phyloP scores from a whole-genome alignment of 2,797 vertebrate genomes.

The Crax fasciolata region DNA sequence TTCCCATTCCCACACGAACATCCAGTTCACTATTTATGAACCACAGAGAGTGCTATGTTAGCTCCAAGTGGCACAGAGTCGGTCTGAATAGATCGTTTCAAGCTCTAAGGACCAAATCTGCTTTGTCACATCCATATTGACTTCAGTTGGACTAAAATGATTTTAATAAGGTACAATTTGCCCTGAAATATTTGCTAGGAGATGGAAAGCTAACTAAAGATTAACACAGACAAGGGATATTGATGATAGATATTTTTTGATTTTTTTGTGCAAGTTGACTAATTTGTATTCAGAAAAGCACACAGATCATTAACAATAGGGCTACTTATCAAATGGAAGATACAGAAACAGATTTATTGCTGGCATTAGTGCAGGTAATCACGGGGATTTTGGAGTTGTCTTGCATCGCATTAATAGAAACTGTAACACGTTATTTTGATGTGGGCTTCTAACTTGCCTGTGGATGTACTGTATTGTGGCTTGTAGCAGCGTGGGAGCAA shows the following conservation, averaged over 20 bases:
- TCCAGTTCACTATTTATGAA: conserved; percentile 55
- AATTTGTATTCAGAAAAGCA: background rate
- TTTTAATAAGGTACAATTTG: background rate
- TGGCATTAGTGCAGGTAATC: background rate
- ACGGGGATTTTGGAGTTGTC: background rate
- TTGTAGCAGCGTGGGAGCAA: background rate
- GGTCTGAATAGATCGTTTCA: conserved; percentile 14
- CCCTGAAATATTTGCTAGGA: background rate
- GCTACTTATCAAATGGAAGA: background rate
- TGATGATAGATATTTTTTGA: background rate
- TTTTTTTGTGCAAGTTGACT: background rate
- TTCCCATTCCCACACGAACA: background rate
- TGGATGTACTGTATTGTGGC: background rate
- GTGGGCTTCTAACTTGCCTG: background rate
- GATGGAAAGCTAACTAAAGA: background rate
- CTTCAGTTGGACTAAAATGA: background rate
- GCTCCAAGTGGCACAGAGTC: conserved; percentile 10
- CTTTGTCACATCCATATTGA: background rate
- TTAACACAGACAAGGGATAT: background rate
- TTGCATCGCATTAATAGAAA: background rate
- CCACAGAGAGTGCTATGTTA: background rate
- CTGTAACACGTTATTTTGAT: background rate
- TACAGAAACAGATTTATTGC: background rate
- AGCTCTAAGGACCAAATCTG: conserved; percentile 7
- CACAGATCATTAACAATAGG: background rate